Percentiles rank a stretch among this genome's conserved stretches.
These are phyloP conservation scores for Prosapia bicincta DNA, from an alignment of 2,888 invertebrate genomes.

Conservation along the genomic window DNA sequence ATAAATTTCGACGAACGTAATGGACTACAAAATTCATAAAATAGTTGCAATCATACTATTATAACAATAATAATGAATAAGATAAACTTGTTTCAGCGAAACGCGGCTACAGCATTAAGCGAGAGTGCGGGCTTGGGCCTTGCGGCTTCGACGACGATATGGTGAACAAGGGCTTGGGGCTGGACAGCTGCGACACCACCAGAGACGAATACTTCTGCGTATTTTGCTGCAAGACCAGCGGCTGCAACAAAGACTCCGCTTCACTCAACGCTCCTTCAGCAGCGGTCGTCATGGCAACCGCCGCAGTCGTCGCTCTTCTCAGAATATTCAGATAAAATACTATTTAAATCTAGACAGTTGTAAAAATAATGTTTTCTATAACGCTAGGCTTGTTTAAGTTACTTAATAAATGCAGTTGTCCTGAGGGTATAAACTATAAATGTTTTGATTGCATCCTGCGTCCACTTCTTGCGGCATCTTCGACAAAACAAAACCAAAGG, in stretches of 20 bases:
- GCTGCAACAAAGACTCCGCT: conserved; percentile 46
- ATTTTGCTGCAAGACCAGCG: conserved; percentile 47
- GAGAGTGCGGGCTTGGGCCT: conserved; percentile 50
- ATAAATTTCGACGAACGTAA: too few relatives aligned
- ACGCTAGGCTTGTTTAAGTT: too few relatives aligned
- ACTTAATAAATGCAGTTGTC: too few relatives aligned
- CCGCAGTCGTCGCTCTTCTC: neutral
- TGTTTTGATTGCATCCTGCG: too few relatives aligned
- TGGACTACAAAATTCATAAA: too few relatives aligned
- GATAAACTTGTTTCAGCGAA: conserved; percentile 44
- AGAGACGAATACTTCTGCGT: conserved; percentile 48
- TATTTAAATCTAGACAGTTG: too few relatives aligned
- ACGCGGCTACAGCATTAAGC: conserved; percentile 45
- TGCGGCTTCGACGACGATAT: conserved; percentile 48
- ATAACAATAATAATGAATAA: conserved; percentile 17
- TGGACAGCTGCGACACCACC: conserved; percentile 46
- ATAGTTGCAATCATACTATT: neutral
- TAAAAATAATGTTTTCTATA: too few relatives aligned
- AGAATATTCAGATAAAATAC: neutral
- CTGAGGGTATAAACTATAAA: too few relatives aligned
- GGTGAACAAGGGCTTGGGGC: conserved; percentile 46
- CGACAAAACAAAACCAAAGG: too few relatives aligned
- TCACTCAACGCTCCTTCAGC: conserved; percentile 12
- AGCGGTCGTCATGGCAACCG: neutral
- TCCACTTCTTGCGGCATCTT: too few relatives aligned